A percentile compares a stretch with the other conserved stretches of the same genome.
Conservation (phyloP, 2,888 invertebrate species). For the Bugula neritina region DNA sequence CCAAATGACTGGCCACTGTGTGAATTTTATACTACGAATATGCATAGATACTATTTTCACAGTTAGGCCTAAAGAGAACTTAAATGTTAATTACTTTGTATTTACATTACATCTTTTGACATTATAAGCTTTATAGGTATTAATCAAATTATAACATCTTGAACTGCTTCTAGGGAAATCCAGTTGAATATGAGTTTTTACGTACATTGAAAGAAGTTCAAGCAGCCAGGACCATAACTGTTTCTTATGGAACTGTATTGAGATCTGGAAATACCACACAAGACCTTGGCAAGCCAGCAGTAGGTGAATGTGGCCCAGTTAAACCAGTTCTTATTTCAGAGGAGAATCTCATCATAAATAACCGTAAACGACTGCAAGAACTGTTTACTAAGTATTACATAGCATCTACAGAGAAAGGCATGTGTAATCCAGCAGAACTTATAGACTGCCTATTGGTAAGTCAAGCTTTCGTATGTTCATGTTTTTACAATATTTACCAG, state of each 20-base stretch:
- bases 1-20: no score
- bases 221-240: slow-evolving; percentile 33
- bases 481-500: no score
- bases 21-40: no score
- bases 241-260: slow-evolving; percentile 43
- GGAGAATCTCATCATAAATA: slow-evolving; percentile 49
- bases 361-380: slow-evolving; percentile 32
- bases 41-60: no score
- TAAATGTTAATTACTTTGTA: no score
- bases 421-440: slow-evolving; percentile 25
- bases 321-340: slow-evolving; percentile 42
- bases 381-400: slow-evolving; percentile 16
- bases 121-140: no score
- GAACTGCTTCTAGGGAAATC: slow-evolving; percentile 48
- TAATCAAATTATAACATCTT: no score
- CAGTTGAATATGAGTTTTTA: slow-evolving; percentile 50
- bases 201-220: slow-evolving; percentile 45
- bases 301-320: slow-evolving; percentile 39
- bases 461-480: no score
- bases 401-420: background rate
- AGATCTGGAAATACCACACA: slow-evolving; percentile 49
- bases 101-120: no score
- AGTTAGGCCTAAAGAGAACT: no score
- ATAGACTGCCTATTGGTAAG: slow-evolving; percentile 15
- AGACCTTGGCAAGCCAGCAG: slow-evolving; percentile 45